Base-by-base conservation (phyloP, 2,797 vertebrate genomes). In the Labroides dimidiatus region DNA sequence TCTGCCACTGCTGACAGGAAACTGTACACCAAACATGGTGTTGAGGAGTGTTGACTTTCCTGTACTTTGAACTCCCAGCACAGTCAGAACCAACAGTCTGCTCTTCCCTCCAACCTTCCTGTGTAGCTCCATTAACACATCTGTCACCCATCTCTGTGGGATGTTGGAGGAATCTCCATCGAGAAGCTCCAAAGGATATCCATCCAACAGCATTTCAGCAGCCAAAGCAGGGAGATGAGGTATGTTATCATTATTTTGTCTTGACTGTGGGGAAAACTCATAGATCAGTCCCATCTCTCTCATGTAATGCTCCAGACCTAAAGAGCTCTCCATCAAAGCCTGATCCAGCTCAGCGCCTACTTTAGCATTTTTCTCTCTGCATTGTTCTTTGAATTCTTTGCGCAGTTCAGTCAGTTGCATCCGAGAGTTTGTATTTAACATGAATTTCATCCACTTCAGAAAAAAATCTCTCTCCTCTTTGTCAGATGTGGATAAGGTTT, bases 151-250 rank as follows among this genome's bases (percentile, higher is more conserved):
- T 27, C 52, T 91, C 48, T 93, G 27, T 1, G 94, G 90, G 19
- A 94, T 84, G 45, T 94, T 93, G 19, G 92, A 91, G 0, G 90
- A 90, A 69, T 91, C 90, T 70, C 94, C 94, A 15, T 95, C 93
- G 0, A 94, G 59, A 23, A 95, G 80, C 69, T 94, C 94, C 50
- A 95, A 61, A 23, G 93, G 91, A 45, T 92, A 84, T 36, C 94
- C 94, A 55, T 79, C 80, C 54, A 95, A 42, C 69, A 95, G 72
- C 78, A 95, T 77, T 11, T 94, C 87, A 42, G 88, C 87, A 17
- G 88, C 91, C 23, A 92, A 6, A 7, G 48, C 64, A 39, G 74
- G 74, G 11, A 77, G 87, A n/a, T 65, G 2, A 64, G 17, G 49
- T 2, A 69, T 50, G 47, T 64, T 16, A 13, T 6, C 30, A 41